Evolutionary conservation across 2,113 vertebrate species (phyloP).

Genomic region (Mesocricetus auratus): DNA sequence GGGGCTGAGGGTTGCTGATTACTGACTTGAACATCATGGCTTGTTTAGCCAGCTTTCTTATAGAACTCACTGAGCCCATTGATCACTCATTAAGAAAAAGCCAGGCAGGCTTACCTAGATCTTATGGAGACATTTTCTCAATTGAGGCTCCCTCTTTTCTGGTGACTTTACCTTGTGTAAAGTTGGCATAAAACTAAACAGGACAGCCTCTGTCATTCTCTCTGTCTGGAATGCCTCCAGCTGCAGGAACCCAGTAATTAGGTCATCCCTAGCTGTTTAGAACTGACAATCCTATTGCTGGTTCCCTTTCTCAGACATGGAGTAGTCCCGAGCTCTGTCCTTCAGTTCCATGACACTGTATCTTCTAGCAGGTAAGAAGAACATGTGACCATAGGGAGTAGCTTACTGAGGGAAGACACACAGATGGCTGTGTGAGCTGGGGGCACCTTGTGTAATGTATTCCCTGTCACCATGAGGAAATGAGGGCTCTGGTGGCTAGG

Average conservation of each 20-base stretch:
- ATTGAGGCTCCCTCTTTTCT: neutral
- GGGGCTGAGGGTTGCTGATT: neutral
- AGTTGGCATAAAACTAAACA: neutral
- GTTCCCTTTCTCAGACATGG: neutral
- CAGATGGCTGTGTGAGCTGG: neutral
- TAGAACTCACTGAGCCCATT: neutral
- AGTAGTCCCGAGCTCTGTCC: neutral
- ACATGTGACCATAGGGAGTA: neutral
- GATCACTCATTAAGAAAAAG: neutral
- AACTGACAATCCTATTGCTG: neutral
- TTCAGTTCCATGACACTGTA: neutral
- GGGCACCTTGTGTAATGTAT: neutral
- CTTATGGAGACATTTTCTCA: neutral
- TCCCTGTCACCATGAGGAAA: neutral
- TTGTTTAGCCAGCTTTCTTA: neutral
- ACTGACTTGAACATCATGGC: neutral
- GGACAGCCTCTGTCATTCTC: neutral
- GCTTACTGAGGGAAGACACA: neutral
- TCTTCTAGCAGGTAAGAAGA: neutral
- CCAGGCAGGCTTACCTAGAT: neutral
- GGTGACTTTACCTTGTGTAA: neutral
- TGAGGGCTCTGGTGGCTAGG: neutral
- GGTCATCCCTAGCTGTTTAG: fast-evolving
- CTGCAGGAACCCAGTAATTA: neutral
- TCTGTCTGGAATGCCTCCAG: neutral